These are phyloP conservation scores for Apogon talboti DNA, from an alignment of 2,797 vertebrate genomes.

Conservation along the genomic window DNA sequence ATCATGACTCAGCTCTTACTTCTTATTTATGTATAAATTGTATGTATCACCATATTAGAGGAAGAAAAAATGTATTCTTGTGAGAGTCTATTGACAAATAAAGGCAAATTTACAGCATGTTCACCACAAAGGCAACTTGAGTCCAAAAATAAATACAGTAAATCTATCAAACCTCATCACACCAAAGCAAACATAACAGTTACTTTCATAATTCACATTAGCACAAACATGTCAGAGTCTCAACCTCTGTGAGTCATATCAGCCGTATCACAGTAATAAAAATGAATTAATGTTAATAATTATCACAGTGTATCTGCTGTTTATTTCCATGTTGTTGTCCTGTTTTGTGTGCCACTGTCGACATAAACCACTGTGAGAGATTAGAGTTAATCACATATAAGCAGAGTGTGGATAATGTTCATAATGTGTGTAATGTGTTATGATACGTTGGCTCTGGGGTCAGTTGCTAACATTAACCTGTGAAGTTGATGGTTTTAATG, in stretches of 20 bases:
- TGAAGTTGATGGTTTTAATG: conserved; percentile 34
- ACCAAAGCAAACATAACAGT: not conserved
- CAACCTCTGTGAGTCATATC: too few relatives aligned
- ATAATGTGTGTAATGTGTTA: conserved; percentile 4
- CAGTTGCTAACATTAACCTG: conserved; percentile 24
- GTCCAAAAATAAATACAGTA: not conserved
- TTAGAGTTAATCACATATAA: not conserved
- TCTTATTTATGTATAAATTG: not conserved
- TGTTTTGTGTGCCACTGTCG: not conserved
- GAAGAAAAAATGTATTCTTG: not conserved
- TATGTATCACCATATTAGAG: not conserved
- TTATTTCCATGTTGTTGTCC: not conserved
- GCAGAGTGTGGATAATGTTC: not conserved
- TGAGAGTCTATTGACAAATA: not conserved
- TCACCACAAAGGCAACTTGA: not conserved
- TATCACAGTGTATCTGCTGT: not conserved
- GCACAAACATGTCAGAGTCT: not conserved
- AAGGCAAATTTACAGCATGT: not conserved
- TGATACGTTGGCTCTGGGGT: conserved; percentile 22
- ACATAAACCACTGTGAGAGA: conserved; percentile 1
- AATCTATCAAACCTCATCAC: not conserved
- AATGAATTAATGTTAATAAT: not conserved
- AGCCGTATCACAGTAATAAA: too few relatives aligned
- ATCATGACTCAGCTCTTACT: too few relatives aligned
- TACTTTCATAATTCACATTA: not conserved